Evolutionary conservation across 2,888 invertebrate species (phyloP).

Genomic region (Agrilus mali): DNA sequence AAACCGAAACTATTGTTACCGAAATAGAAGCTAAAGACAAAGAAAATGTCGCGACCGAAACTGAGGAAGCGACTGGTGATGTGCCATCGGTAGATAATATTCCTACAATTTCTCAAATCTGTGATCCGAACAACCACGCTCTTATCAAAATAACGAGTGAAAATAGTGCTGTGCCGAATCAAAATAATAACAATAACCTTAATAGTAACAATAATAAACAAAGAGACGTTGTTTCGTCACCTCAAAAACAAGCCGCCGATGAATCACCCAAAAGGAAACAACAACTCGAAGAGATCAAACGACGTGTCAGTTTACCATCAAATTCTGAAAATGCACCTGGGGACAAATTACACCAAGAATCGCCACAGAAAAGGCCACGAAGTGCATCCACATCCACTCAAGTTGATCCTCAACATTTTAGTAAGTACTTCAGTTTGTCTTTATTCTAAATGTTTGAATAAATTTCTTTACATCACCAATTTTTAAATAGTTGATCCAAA

Average conservation of each 20-base stretch:
- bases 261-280: slow-evolving; percentile 11
- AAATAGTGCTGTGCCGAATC: slow-evolving; percentile 12
- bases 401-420: slow-evolving; percentile 75
- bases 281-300: slow-evolving; percentile 21
- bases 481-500: slow-evolving; percentile 33
- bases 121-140: slow-evolving; percentile 49
- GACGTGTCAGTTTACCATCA: slow-evolving; percentile 48
- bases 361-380: slow-evolving; percentile 60
- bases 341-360: slow-evolving; percentile 33
- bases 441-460: too few species aligned
- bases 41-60: not conserved
- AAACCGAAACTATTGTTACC: too few species aligned
- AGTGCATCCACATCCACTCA: slow-evolving; percentile 72
- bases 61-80: slow-evolving; percentile 20
- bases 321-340: slow-evolving; percentile 28
- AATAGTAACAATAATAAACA: slow-evolving; percentile 9
- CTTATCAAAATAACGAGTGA: slow-evolving; percentile 16
- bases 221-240: slow-evolving; percentile 1
- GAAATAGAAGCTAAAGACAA: too few species aligned
- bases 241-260: slow-evolving; percentile 8
- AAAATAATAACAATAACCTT: slow-evolving; percentile 8
- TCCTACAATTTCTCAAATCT: slow-evolving; percentile 59
- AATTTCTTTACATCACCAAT: not conserved
- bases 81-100: slow-evolving; percentile 42
- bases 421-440: slow-evolving; percentile 39